A percentile compares a stretch with the other conserved stretches of the same genome.
Evolutionary conservation across 2,797 vertebrate species (phyloP).

Genomic region (Yasuhikotakia modesta): DNA sequence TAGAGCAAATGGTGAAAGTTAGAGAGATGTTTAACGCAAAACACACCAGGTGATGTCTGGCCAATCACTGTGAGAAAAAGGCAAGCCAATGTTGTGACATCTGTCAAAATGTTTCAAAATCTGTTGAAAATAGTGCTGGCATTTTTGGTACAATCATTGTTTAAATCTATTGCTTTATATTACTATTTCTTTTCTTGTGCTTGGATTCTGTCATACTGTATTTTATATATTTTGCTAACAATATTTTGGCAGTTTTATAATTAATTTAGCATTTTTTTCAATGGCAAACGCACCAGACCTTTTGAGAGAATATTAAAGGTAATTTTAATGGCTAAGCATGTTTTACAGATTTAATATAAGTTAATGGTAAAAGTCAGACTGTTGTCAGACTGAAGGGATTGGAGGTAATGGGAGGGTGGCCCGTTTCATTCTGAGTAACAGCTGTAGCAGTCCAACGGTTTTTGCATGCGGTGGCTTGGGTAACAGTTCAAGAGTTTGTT

Average conservation of each 20-base stretch:
- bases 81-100: background rate
- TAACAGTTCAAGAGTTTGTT: constrained; percentile 53
- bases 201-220: too few species aligned
- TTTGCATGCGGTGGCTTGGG: constrained; percentile 57
- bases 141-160: too few species aligned
- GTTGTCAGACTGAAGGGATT: constrained; percentile 21
- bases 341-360: background rate
- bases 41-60: background rate
- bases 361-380: constrained; percentile 13
- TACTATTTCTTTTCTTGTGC: too few species aligned
- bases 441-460: constrained; percentile 70
- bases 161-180: too few species aligned
- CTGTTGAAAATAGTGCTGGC: background rate
- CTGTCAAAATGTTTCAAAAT: background rate
- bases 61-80: background rate
- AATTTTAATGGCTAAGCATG: background rate
- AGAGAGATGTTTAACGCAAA: background rate
- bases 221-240: too few species aligned
- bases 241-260: too few species aligned
- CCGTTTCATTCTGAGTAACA: constrained; percentile 66
- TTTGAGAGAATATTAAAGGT: background rate
- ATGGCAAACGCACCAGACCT: background rate
- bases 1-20: background rate
- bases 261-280: too few species aligned
- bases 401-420: constrained; percentile 37